phyloP scores from a whole-genome alignment of 2,113 vertebrate species.

The Channa argus region DNA sequence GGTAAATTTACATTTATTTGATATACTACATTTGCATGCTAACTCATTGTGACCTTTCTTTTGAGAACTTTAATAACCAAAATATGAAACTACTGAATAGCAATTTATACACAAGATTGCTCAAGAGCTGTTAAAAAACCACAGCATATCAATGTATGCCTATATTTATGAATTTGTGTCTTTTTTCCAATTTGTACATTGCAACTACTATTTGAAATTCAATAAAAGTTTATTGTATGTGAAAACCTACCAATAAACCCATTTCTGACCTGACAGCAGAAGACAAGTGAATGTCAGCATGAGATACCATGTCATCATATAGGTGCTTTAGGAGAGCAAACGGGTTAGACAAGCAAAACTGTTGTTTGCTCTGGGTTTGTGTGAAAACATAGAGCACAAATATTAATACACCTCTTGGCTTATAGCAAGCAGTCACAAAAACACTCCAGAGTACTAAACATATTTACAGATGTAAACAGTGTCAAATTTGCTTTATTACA shows the following conservation, averaged over 20 bases:
- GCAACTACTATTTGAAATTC: too few relatives aligned
- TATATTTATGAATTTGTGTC: too few relatives aligned
- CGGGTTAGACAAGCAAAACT: conserved; percentile 9
- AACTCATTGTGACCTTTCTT: not conserved
- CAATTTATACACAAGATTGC: not conserved
- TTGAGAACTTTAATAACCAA: too few relatives aligned
- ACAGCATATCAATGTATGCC: too few relatives aligned
- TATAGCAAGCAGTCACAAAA: not conserved
- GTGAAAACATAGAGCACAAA: conserved; percentile 1
- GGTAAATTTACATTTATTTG: too few relatives aligned
- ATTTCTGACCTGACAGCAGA: not conserved
- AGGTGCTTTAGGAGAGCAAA: conserved; percentile 24
- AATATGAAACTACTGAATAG: not conserved
- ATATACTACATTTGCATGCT: too few relatives aligned
- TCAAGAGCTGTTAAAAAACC: conserved; percentile 13
- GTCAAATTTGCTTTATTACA: not conserved
- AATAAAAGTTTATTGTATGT: too few relatives aligned
- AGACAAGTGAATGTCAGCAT: not conserved
- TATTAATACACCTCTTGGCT: not conserved
- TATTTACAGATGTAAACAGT: not conserved
- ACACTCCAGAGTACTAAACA: not conserved
- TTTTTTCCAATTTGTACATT: too few relatives aligned
- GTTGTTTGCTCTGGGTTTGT: not conserved
- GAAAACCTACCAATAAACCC: too few relatives aligned
- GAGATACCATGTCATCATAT: not conserved